phyloP scores from a whole-genome alignment of 2,888 invertebrate genomes.

The Blastobasis adustella region DNA sequence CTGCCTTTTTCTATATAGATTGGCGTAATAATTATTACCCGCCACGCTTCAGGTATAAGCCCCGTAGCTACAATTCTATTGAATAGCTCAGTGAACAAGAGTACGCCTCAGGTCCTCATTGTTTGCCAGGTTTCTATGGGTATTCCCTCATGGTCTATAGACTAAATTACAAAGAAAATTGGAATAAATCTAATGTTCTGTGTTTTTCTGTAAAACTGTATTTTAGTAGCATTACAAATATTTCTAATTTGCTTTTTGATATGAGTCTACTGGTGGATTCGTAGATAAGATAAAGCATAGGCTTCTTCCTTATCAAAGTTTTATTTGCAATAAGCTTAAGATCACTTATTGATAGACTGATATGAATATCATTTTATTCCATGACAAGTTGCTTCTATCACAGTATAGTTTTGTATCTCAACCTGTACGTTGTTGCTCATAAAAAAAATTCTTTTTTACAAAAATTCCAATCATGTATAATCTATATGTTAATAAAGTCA shows the following conservation, averaged over 20 bases:
- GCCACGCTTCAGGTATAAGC: no score
- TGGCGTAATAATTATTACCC: no score
- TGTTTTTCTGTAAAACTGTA: neutral
- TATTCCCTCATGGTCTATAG: no score
- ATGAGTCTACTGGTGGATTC: constrained; percentile 40
- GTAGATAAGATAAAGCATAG: constrained; percentile 58
- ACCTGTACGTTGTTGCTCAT: constrained; percentile 34
- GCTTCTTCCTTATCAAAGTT: constrained; percentile 57
- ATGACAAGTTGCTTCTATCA: constrained; percentile 33
- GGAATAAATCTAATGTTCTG: no score
- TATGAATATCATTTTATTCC: constrained; percentile 48
- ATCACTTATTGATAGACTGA: constrained; percentile 64
- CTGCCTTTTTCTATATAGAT: no score
- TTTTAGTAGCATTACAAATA: neutral
- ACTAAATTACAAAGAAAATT: no score
- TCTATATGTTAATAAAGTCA: constrained; percentile 42
- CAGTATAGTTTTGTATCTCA: constrained; percentile 42
- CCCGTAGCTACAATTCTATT: no score
- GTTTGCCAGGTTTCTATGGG: no score
- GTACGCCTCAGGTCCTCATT: no score
- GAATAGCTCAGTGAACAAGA: no score
- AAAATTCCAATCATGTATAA: constrained; percentile 44
- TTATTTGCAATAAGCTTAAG: constrained; percentile 66
- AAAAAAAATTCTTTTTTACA: constrained; percentile 18
- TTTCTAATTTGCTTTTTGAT: constrained; percentile 17